Evolutionary conservation across 1,140 invertebrate species (phyloP).

Genomic region (Drosophila erecta): DNA sequence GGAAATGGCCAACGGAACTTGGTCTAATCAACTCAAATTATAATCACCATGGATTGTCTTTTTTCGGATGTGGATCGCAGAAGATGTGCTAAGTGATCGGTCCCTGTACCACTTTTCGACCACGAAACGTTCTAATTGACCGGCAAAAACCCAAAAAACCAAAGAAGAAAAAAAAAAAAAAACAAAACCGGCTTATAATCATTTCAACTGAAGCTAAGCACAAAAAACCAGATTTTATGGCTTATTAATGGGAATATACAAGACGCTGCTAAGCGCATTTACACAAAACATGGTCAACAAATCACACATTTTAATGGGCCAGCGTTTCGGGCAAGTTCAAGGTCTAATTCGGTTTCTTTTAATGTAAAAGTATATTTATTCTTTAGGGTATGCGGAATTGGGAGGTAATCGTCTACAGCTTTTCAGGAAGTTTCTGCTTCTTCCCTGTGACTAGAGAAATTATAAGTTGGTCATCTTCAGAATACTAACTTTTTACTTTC

Average conservation of each 20-base stretch:
- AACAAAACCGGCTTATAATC: background rate
- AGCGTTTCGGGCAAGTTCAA: constrained; percentile 45
- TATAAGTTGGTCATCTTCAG: no score
- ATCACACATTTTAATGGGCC: constrained; percentile 19
- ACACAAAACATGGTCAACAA: constrained; percentile 16
- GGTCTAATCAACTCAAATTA: constrained; percentile 53
- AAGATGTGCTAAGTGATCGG: constrained; percentile 47
- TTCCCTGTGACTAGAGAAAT: background rate
- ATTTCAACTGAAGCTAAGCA: constrained; percentile 4
- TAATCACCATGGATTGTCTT: constrained; percentile 17
- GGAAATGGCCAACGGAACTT: constrained; percentile 38
- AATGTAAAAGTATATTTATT: background rate
- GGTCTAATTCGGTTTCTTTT: constrained; percentile 1
- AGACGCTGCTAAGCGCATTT: constrained; percentile 10
- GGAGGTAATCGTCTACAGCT: no score
- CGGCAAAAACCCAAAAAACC: no score
- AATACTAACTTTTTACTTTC: background rate
- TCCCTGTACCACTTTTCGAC: constrained; percentile 35
- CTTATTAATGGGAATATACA: constrained; percentile 46
- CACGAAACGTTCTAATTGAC: constrained; percentile 26
- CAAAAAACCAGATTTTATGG: constrained; percentile 42
- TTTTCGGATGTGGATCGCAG: constrained; percentile 40
- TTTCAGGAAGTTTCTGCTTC: no score
- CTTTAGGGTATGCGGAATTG: background rate
- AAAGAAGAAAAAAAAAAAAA: constrained; percentile 4